phyloP scores from a whole-genome alignment of 1,140 invertebrate genomes.

The Rhagoletis zephyria region DNA sequence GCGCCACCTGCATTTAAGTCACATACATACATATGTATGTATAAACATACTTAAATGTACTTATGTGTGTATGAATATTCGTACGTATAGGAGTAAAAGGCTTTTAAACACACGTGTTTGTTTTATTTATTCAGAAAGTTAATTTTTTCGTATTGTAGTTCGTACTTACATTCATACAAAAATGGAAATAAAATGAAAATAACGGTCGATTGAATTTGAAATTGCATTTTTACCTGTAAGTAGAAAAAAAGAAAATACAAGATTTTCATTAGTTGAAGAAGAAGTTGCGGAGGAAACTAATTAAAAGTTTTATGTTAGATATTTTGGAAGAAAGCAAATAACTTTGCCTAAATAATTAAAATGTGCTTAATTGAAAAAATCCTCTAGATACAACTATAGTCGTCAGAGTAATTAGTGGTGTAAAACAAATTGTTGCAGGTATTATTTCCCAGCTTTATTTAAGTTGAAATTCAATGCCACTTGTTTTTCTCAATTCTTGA shows the following conservation, averaged over 20 bases:
- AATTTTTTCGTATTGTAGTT: background rate
- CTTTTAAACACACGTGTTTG: background rate
- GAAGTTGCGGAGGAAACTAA: background rate
- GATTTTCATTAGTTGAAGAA: conserved; percentile 20
- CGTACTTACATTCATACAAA: background rate
- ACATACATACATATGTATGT: background rate
- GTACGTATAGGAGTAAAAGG: background rate
- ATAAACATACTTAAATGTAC: background rate
- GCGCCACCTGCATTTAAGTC: too few species aligned
- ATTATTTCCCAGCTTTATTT: too few species aligned
- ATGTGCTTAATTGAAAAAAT: too few species aligned
- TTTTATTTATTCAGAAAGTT: background rate
- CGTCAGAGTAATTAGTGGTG: too few species aligned
- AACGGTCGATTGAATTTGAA: conserved; percentile 38
- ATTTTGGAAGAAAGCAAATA: background rate
- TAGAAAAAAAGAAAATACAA: background rate
- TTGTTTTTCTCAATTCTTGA: background rate
- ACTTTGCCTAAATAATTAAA: too few species aligned
- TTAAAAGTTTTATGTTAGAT: background rate
- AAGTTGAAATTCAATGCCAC: too few species aligned
- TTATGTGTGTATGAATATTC: background rate
- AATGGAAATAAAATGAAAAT: conserved; percentile 3
- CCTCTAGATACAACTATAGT: too few species aligned
- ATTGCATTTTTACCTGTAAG: conserved; percentile 19
- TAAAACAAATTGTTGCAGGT: too few species aligned